Conservation (phyloP, 1,140 invertebrate genomes). For the Panagrolaimus sp. region DNA sequence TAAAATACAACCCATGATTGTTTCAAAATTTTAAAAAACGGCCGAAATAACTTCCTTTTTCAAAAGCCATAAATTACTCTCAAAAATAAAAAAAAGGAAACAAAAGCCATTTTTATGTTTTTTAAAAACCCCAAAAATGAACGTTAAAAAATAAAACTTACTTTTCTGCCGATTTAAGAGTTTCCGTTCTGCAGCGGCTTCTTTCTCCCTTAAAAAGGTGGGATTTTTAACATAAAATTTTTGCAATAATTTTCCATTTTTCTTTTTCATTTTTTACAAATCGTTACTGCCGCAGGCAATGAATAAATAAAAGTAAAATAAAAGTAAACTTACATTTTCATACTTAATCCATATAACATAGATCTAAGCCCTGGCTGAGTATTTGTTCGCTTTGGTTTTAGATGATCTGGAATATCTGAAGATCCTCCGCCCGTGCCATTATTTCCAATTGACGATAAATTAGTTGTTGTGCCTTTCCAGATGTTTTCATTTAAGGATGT, state of each 20-base stretch:
- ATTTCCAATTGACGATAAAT: not conserved
- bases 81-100: too few relatives aligned
- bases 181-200: not conserved
- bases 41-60: too few relatives aligned
- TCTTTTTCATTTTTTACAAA: not conserved
- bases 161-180: not conserved
- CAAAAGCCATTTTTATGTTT: too few relatives aligned
- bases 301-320: too few relatives aligned
- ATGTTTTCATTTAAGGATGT: not conserved
- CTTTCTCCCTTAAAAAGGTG: not conserved
- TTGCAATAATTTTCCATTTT: not conserved
- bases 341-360: not conserved
- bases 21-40: too few relatives aligned
- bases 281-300: not conserved
- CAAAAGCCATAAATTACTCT: too few relatives aligned
- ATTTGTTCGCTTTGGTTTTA: slow-evolving; percentile 9
- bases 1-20: too few relatives aligned
- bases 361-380: not conserved
- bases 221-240: not conserved
- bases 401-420: not conserved
- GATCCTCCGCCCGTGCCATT: too few relatives aligned
- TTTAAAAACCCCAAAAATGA: too few relatives aligned
- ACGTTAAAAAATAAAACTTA: not conserved
- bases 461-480: not conserved
- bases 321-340: not conserved